Evolutionary conservation across 2,888 invertebrate genomes (phyloP), one percentile per base, ranked within the genome.

Genomic region (Limnephilus rhombicus): DNA sequence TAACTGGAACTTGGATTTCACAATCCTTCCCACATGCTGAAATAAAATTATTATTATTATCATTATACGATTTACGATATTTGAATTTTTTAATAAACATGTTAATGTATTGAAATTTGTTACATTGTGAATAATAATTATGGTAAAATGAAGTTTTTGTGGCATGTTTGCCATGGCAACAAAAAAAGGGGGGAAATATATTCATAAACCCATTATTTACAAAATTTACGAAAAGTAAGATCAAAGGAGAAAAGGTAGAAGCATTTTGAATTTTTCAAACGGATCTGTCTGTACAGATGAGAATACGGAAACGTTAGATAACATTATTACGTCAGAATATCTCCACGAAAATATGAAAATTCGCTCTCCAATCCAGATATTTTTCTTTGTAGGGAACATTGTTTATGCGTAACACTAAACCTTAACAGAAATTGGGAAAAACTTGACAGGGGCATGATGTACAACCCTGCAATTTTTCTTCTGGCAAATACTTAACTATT

Each of bases 401-500:
- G 82, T 82, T 82, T 82, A 82, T 82, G 4, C 29, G 31, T 18
- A 29, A 68, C 0, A 68, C 53, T 68, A 68, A 68, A 68, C 53
- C 53, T 15, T 18, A 68, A 68, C 53, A 24, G 7, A 68, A 68
- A 68, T 68, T 18, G 0, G 5, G 4, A 68, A 68, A 68, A 68
- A 68, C 53, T 68, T 68, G 53, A 68, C 53, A 68, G 53, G 53
- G 18, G 7, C 24, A 68, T 68, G 53, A 68, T 68, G 53, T 68
- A 68, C 53, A 68, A 68, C 18, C 53, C 0, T 7, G 34, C 34
- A 31, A 37, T 83, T 85, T 37, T 85, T n/a, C 37, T 9, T 3
- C 41, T 68, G 68, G 88, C 34, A 88, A 37, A 88, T 88, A 88
- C 80, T 80, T 80, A 34, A 41, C 68, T 88, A 88, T 88, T 88